These are phyloP conservation scores for Varanus salvator DNA, from an alignment of 2,113 vertebrate species.

Conservation along the genomic window DNA sequence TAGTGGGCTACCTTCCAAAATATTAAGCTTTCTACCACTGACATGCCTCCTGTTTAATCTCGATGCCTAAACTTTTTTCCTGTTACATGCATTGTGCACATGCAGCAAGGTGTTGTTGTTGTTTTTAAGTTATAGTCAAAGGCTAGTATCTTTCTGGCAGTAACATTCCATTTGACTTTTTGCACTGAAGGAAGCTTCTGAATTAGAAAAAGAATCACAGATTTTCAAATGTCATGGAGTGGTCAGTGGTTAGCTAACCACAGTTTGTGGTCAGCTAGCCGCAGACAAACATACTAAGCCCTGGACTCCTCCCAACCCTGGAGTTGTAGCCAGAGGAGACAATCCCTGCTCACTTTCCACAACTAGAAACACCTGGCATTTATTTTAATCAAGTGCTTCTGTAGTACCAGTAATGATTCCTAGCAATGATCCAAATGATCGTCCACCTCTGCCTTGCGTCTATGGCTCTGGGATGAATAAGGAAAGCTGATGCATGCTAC, in stretches of 20 bases:
- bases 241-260: neutral
- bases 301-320: neutral
- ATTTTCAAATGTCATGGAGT: neutral
- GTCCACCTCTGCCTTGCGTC: neutral
- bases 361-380: neutral
- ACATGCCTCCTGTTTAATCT: conserved; percentile 58
- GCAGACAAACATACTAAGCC: no score
- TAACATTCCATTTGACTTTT: neutral
- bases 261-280: neutral
- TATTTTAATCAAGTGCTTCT: neutral
- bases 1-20: conserved; percentile 61
- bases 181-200: neutral
- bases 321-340: no score
- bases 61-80: conserved; percentile 11
- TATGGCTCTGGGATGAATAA: neutral
- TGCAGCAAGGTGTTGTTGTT: conserved; percentile 7
- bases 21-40: conserved; percentile 32
- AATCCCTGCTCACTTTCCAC: neutral
- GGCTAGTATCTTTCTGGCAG: neutral
- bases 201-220: neutral
- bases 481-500: neutral
- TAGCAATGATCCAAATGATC: neutral
- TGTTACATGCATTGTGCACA: conserved; percentile 48
- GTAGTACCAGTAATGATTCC: no score
- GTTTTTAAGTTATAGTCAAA: neutral